Conservation (phyloP, 2,797 vertebrate species). For the Parambassis ranga region DNA sequence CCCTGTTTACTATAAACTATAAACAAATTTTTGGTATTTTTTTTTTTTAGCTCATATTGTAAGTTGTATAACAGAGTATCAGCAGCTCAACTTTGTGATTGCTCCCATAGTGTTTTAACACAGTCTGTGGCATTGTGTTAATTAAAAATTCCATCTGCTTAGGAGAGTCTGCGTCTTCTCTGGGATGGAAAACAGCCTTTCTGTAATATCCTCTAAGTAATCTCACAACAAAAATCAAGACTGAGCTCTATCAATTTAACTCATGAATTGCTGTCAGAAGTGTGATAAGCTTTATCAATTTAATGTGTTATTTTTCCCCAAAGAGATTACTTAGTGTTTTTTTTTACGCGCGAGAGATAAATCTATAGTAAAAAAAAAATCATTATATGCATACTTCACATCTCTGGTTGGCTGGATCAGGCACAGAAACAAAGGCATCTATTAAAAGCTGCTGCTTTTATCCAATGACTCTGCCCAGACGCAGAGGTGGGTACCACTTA, state of each 20-base stretch:
- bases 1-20: not conserved
- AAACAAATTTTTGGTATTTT: not conserved
- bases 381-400: not conserved
- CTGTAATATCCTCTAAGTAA: conserved; percentile 61
- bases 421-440: conserved; percentile 14
- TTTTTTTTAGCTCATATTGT: not conserved
- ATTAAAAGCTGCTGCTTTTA: conserved; percentile 18
- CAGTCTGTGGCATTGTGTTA: conserved; percentile 67
- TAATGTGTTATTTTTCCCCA: conserved; percentile 21
- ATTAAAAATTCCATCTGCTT: conserved; percentile 79
- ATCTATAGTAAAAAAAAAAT: not conserved
- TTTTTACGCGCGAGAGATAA: conserved; percentile 14
- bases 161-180: conserved; percentile 58
- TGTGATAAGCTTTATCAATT: conserved; percentile 52
- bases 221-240: conserved; percentile 49
- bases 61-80: conserved; percentile 31
- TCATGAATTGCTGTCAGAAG: conserved; percentile 54
- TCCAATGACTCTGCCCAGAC: conserved; percentile 11
- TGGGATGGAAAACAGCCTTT: conserved; percentile 63
- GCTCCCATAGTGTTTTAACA: conserved; percentile 57
- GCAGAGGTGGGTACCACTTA: conserved; percentile 11
- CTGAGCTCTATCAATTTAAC: conserved; percentile 63
- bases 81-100: conserved; percentile 35
- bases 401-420: not conserved
- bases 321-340: conserved; percentile 17